Conservation (phyloP, 2,113 vertebrate species). For the Nestor notabilis region DNA sequence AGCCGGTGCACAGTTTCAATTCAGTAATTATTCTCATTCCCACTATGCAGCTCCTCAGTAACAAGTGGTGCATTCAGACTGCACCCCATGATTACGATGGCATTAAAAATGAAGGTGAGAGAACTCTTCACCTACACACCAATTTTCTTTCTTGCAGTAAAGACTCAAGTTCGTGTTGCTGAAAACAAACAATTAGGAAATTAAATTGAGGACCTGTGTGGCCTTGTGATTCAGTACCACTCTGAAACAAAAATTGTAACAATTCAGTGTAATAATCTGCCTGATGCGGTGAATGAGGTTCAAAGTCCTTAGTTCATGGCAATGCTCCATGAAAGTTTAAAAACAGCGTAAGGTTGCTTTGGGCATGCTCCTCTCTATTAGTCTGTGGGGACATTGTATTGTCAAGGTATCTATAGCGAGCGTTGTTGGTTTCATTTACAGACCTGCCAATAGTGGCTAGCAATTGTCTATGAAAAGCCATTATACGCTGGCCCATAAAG, state of each 20-base stretch:
- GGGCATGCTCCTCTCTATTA: slow-evolving; percentile 13
- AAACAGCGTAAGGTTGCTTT: slow-evolving; percentile 23
- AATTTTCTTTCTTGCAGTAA: not conserved
- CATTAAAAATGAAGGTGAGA: slow-evolving; percentile 31
- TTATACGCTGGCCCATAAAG: slow-evolving; percentile 48
- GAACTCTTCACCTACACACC: slow-evolving; percentile 29
- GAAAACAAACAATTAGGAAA: slow-evolving; percentile 72
- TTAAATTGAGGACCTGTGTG: slow-evolving; percentile 24
- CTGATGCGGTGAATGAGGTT: slow-evolving; percentile 48
- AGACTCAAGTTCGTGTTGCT: not conserved
- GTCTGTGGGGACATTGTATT: not conserved
- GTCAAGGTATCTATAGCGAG: not conserved
- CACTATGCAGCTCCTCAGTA: not conserved
- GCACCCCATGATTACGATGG: not conserved
- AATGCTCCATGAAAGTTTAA: slow-evolving; percentile 51
- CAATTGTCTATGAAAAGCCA: slow-evolving; percentile 50
- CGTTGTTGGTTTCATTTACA: slow-evolving; percentile 37
- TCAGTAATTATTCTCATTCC: slow-evolving; percentile 22
- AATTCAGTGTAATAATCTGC: slow-evolving; percentile 58
- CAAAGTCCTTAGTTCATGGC: slow-evolving; percentile 14
- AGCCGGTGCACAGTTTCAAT: slow-evolving; percentile 4
- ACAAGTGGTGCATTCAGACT: not conserved
- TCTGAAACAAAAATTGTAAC: not conserved
- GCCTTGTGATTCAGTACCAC: not conserved
- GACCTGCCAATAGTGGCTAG: slow-evolving; percentile 8